Evolutionary conservation across 2,797 vertebrate genomes (phyloP), one percentile per base, ranked within the genome.

Genomic region (Corythornis leucogaster): DNA sequence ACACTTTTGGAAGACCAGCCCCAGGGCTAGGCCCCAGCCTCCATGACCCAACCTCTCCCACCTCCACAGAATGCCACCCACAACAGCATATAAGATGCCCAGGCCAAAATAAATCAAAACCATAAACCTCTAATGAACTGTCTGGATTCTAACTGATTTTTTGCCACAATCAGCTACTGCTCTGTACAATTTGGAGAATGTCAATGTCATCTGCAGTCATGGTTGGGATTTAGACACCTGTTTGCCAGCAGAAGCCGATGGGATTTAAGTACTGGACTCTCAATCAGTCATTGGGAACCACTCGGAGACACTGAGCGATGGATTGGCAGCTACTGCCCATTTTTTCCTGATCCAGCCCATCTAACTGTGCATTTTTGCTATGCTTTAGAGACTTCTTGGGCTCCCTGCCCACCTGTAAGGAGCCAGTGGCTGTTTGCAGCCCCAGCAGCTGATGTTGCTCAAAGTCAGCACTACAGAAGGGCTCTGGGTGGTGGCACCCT

Each of bases 241-340:
- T 3, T 54, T 30, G 7, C 16, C 62, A 55, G 40, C 12, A 46
- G 57, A 84, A 78, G 16, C 43, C 62, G 0, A 0, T 0, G 0
- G 16, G 54, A 55, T 11, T 64, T 38, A 62, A 46, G 31, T 2
- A 13, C 9, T 35, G 2, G 2, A 31, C 16, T 59, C 63, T 66
- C 5, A 1, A 1, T 4, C 0, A 0, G 31, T 26, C 43, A 55
- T 70, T 4, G 9, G 75, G 62, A 59, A 59, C 1, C 1, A 0
- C 25, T 26, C 0, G 6, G 82, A 61, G 53, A 58, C 2, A 1
- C 55, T 5, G 1, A 74, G 38, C 0, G 5, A 76, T 9, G 18
- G 26, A 30, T 74, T 43, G 40, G 31, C 11, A 61, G 8, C 55
- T 33, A 17, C 55, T 61, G 24, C 26, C n/a, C 30, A 1, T n/a